phyloP scores from a whole-genome alignment of 2,888 invertebrate genomes.

The Drosophila kambysellisi region DNA sequence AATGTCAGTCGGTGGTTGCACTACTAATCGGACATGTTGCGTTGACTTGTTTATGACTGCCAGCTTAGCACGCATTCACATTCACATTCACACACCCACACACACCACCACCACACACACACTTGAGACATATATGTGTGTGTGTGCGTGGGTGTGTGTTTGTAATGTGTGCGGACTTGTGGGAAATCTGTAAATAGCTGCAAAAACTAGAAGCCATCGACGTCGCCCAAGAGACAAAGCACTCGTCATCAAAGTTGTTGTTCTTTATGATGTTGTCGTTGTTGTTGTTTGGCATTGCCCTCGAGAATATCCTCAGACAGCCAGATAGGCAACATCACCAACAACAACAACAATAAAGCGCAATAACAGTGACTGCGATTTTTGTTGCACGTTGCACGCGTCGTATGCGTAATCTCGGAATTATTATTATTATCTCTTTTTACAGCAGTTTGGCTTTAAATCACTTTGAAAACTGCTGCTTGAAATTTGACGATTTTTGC shows the following conservation, averaged over 20 bases:
- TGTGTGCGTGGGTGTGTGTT: constrained; percentile 22
- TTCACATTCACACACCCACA: constrained; percentile 24
- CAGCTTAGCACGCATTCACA: constrained; percentile 66
- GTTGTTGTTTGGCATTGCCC: constrained; percentile 32
- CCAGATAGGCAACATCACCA: constrained; percentile 42
- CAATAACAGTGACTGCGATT: constrained; percentile 39
- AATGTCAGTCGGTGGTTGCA: constrained; percentile 78
- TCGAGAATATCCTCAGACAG: constrained; percentile 42
- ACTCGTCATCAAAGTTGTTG: constrained; percentile 57
- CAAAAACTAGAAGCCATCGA: constrained; percentile 69
- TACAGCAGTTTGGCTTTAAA: constrained; percentile 21
- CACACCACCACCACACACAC: constrained; percentile 7
- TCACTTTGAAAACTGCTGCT: neutral
- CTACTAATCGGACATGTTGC: constrained; percentile 79
- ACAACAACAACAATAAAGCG: constrained; percentile 34
- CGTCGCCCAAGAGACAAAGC: constrained; percentile 64
- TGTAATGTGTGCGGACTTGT: constrained; percentile 70
- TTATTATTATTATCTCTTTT: constrained; percentile 38
- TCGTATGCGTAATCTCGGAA: constrained; percentile 72
- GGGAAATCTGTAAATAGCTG: constrained; percentile 80
- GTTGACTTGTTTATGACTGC: constrained; percentile 78
- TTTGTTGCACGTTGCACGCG: constrained; percentile 39
- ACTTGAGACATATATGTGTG: constrained; percentile 20
- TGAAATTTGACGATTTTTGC: neutral
- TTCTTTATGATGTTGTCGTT: neutral